Evolutionary conservation across 37 sponge, comb jelly and placozoan species (phyloP), one percentile per base, ranked within the genome.

Genomic region (Hexactinellida sp.): DNA sequence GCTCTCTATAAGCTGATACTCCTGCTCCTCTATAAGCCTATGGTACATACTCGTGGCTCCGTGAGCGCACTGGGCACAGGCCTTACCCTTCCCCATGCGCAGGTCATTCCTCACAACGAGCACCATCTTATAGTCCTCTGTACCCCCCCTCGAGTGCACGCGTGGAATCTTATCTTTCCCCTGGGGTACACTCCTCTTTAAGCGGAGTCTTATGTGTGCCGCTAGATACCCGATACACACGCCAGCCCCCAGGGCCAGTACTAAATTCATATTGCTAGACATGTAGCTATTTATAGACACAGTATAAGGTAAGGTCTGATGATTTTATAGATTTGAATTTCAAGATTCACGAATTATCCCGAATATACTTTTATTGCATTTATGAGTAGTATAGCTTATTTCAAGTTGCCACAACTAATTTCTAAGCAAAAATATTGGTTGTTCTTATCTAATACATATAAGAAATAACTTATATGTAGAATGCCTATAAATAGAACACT

Each of bases 31-130:
- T 25, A 47, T 24, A 0, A 36, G 76, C 3, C 28, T 55, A 30
- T 7, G 36, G 37, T 71, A 9, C 54, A 30, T 7, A 47, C 86
- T 25, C 19, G 34, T 24, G 0, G 63, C 51, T 54, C 37, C 38
- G 38, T 84, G 84, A 36, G 84, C 39, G 30, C 84, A 84, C 90
- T 96, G 97, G 36, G 97, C 97, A 1, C 91, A 93, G 0, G 92
- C 85, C 84, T 96, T 94, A 16, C 99, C 99, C 76, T 98, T 98
- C n/a, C 96, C 94, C 99, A 98, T 98, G 85, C 94, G 93, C 37
- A 98, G 88, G 82, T 98, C 99, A 55, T 89, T 91, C 37, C 99
- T 71, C 0, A 98, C 94, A 28, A 95, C 96, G 37, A 98, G 87
- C 38, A 98, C 90, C 96, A 98, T 92, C 87, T 98, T 98, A 71